Evolutionary conservation across 2,797 vertebrate genomes (phyloP), one percentile per base, ranked within the genome.

Genomic region (Hoplostethus mediterraneus): DNA sequence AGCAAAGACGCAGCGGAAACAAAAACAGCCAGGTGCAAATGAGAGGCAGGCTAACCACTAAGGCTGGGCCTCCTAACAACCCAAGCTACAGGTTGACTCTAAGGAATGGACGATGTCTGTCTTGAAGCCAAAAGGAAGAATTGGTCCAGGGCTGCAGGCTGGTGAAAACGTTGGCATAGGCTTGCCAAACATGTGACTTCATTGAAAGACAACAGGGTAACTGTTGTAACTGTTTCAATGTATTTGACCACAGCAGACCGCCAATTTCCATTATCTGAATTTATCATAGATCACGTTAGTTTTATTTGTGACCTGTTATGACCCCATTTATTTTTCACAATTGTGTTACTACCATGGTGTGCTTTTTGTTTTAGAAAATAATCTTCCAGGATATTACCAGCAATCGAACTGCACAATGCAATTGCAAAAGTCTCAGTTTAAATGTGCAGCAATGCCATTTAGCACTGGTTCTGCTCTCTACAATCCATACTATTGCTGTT

Each of bases 1-100:
- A n/a, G 33, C 71, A 64, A 47, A 68, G 63, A 64, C 21, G 8
- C 75, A 38, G 14, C 4, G 1, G 61, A 85, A 75, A 80, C 84
- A 75, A 81, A 42, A 61, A 30, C 40, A 17, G 17, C 21, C 52
- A 30, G 10, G 16, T 28, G 13, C 10, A 47, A 47, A 12, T 14
- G 47, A 30, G 33, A 51, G 36, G 47, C 42, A 25, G 31, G 31
- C 48, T 21, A 5, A 51, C 40, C 11, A 55, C 3, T 53, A 5
- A 71, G 51, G 16, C 6, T 60, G 11, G 65, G 61, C 53, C 38
- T 45, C 8, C 0, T 38, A 8, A 58, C 30, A 42, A 55, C 70
- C 64, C 25, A 16, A 72, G 13, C 5, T 14, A 16, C 16, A 30
- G 16, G 12, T 57, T 55, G 4, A 13, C 17, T 49, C 16, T 49